Percentiles rank a stretch among this genome's conserved stretches.
phyloP scores from a whole-genome alignment of 2,797 vertebrate genomes.

The Jordanella pulchra region DNA sequence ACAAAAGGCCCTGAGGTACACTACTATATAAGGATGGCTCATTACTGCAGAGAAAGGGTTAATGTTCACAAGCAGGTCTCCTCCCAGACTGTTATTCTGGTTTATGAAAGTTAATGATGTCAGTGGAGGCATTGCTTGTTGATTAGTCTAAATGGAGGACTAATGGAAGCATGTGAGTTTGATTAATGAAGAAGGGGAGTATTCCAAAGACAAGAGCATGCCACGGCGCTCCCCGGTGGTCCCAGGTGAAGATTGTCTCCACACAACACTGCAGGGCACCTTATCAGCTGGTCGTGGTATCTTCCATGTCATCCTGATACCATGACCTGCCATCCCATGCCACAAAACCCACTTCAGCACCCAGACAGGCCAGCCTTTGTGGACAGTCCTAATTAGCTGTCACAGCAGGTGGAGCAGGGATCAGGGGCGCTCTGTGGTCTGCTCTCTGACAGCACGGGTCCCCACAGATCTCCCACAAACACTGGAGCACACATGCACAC shows the following conservation, averaged over 20 bases:
- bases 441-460: conserved; percentile 70
- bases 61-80: conserved; percentile 61
- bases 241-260: conserved; percentile 52
- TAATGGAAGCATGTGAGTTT: conserved; percentile 69
- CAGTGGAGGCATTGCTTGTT: conserved; percentile 73
- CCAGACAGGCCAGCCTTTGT: conserved; percentile 67
- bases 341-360: conserved; percentile 65
- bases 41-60: conserved; percentile 67
- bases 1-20: conserved; percentile 59
- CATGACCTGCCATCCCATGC: conserved; percentile 60
- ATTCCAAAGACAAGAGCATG: conserved; percentile 54
- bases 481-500: conserved; percentile 44
- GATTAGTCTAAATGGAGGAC: conserved; percentile 76
- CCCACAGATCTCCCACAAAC: conserved; percentile 58
- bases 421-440: conserved; percentile 59
- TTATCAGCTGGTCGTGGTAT: conserved; percentile 62
- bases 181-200: conserved; percentile 75
- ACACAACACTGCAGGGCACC: conserved; percentile 60
- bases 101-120: conserved; percentile 77
- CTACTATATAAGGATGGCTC: conserved; percentile 54
- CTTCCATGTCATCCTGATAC: conserved; percentile 48
- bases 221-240: conserved; percentile 44
- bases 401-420: conserved; percentile 74
- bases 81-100: conserved; percentile 62
- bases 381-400: conserved; percentile 79